phyloP scores from a whole-genome alignment of 2,797 vertebrate genomes.

The Lacerta agilis region DNA sequence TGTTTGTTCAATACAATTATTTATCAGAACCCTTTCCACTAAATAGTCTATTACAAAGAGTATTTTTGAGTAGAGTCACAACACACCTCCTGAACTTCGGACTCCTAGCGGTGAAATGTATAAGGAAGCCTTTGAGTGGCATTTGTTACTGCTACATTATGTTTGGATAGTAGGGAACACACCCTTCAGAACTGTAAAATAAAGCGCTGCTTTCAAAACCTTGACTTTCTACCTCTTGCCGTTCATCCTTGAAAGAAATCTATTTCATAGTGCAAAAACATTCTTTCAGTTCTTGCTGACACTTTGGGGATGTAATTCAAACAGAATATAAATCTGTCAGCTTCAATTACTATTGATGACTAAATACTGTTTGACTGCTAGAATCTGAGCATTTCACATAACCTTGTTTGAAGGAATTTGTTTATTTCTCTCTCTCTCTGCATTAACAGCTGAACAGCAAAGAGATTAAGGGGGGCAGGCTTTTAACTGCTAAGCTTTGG shows the following conservation, averaged over 20 bases:
- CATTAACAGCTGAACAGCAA: slow-evolving; percentile 45
- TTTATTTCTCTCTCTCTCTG: slow-evolving; percentile 49
- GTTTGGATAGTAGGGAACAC: background rate
- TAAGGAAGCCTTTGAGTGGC: slow-evolving; percentile 1
- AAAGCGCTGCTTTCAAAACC: slow-evolving; percentile 23
- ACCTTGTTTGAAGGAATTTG: slow-evolving; percentile 66
- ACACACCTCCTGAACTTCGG: background rate
- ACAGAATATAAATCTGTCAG: slow-evolving; percentile 48
- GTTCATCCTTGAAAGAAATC: slow-evolving; percentile 41
- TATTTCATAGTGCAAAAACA: slow-evolving; percentile 42
- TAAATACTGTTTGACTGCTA: slow-evolving; percentile 45
- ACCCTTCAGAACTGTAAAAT: slow-evolving; percentile 30
- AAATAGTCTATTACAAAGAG: fast-evolving
- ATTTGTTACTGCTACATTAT: background rate
- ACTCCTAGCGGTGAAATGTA: slow-evolving; percentile 28
- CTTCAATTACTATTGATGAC: slow-evolving; percentile 48
- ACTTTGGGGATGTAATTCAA: slow-evolving; percentile 24
- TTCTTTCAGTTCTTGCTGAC: slow-evolving; percentile 38
- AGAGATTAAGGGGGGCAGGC: background rate
- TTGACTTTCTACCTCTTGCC: background rate
- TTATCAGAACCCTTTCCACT: slow-evolving; percentile 46
- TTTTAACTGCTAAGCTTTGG: slow-evolving; percentile 37
- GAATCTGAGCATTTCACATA: slow-evolving; percentile 48
- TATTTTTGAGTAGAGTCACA: slow-evolving; percentile 17
- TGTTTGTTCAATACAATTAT: slow-evolving; percentile 44